Evolutionary conservation across 1,140 invertebrate species (phyloP), one percentile per base, ranked within the genome.

Genomic region (Euglossa dilemma): DNA sequence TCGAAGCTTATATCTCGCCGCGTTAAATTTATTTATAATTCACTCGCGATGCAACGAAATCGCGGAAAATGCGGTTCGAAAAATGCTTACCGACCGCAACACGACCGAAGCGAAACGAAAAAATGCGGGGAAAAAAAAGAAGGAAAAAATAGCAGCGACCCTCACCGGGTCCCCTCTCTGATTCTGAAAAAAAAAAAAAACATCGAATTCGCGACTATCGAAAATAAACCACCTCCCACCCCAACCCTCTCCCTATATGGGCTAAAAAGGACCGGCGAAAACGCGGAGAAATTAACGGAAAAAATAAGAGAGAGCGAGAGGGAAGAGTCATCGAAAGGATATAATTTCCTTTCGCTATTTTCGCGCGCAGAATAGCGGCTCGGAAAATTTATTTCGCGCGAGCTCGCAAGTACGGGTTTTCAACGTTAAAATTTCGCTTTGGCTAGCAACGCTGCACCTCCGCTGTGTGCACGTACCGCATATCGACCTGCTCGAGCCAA

Each of bases 401-500:
- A 20, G 20, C 6, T 14, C 25, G 25, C 66, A n/a, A 9, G 14
- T n/a, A 36, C 36, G 18, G n/a, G 9, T 77, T 67, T 76, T 11
- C 45, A 64, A 45, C 54, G 50, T n/a, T 69, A 6, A 75, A 77
- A 63, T 79, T 83, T 75, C 9, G 50, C 56, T 66, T 63, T 47
- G 70, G 56, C 69, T n/a, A 16, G 56, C 75, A 75, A 59, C 77
- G 82, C 75, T 75, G 85, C 86, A 89, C 85, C 84, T 89, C 87
- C 75, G 79, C 80, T 36, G 61, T 63, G 87, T 88, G 80, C 85
- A 85, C 85, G 72, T 84, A 84, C 81, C 54, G 86, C 87, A 87
- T 93, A 93, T 93, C 92, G 92, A 93, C 91, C 92, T 88, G 85
- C 47, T 43, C 84, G 77, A 84, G 61, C 54, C 81, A 84, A 89